Conservation (phyloP, 2,797 vertebrate genomes). For the Toxotes lorentzi region DNA sequence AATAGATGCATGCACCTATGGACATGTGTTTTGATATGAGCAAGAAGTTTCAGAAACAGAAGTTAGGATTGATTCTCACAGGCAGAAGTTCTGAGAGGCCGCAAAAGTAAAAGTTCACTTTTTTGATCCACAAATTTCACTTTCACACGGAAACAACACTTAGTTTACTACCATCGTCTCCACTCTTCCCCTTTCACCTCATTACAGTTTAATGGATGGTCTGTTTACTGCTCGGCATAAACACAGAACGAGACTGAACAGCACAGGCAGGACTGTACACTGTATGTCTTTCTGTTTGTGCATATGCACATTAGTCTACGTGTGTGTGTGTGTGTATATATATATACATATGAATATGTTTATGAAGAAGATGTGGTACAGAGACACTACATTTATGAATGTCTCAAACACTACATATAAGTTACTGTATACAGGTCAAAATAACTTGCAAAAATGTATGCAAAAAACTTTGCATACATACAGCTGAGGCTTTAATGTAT, state of each 20-base stretch:
- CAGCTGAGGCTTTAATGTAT: slow-evolving; percentile 19
- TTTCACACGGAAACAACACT: slow-evolving; percentile 78
- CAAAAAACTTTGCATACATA: neutral
- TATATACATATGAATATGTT: neutral
- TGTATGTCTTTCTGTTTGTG: slow-evolving; percentile 13
- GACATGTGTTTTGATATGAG: neutral
- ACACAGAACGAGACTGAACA: slow-evolving; percentile 52
- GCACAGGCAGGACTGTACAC: slow-evolving; percentile 15
- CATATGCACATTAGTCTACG: slow-evolving; percentile 1
- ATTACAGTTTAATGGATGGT: slow-evolving; percentile 58
- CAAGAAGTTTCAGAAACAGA: neutral
- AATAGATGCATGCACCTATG: neutral
- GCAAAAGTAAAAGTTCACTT: slow-evolving; percentile 46
- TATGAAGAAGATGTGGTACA: slow-evolving; percentile 3
- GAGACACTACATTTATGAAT: neutral
- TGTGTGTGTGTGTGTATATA: too few relatives aligned
- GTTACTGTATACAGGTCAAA: neutral
- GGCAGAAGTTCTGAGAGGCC: slow-evolving; percentile 36
- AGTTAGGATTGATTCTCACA: slow-evolving; percentile 32
- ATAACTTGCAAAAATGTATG: too few relatives aligned
- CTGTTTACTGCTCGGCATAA: slow-evolving; percentile 69
- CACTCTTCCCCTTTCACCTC: slow-evolving; percentile 48
- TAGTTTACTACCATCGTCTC: neutral
- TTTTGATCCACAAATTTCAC: slow-evolving; percentile 45
- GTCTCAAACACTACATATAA: slow-evolving; percentile 6